Conservation (phyloP, 2,797 vertebrate species). For the Pseudomugil tenellus region DNA sequence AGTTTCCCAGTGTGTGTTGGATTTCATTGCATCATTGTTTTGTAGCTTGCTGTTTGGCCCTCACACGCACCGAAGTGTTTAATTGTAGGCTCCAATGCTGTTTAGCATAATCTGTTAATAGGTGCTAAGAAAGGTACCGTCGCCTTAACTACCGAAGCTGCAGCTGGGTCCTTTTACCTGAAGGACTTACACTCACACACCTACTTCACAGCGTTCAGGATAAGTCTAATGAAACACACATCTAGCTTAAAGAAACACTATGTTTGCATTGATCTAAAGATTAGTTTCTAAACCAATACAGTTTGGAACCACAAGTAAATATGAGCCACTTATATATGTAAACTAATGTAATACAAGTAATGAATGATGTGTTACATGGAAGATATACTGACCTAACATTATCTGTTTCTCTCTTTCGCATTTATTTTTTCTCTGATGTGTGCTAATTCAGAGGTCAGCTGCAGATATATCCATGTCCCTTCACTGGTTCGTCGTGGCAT, state of each 20-base stretch:
- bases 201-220: background rate
- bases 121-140: background rate
- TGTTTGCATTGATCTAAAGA: background rate
- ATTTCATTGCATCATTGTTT: background rate
- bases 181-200: background rate
- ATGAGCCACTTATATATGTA: background rate
- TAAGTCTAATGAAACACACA: background rate
- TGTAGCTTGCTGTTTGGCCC: background rate
- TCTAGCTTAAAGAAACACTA: background rate
- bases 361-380: background rate
- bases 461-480: slow-evolving; percentile 59
- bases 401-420: slow-evolving; percentile 5
- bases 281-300: background rate
- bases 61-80: background rate
- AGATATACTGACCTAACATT: background rate
- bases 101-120: background rate
- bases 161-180: background rate
- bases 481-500: slow-evolving; percentile 82
- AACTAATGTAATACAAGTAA: too few species aligned
- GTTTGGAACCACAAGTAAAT: background rate
- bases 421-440: slow-evolving; percentile 12
- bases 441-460: slow-evolving; percentile 57
- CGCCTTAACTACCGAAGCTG: background rate
- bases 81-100: background rate
- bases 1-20: background rate